A percentile compares a stretch with the other conserved stretches of the same genome.
Conservation (phyloP, 2,797 vertebrate genomes). For the Eurystomus glaucurus region DNA sequence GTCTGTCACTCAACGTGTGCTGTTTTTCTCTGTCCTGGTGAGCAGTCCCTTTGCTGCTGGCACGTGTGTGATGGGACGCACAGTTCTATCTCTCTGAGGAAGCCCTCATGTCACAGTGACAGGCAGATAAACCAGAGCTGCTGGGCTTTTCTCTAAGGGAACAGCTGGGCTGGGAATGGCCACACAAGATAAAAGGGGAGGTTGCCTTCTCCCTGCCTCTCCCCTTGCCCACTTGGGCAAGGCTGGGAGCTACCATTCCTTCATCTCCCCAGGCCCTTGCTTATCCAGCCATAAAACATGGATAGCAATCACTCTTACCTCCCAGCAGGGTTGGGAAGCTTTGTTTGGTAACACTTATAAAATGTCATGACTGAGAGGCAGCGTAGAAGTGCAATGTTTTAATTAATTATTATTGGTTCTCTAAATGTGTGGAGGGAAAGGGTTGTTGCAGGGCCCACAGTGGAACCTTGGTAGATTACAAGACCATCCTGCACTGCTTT, state of each 20-base stretch:
- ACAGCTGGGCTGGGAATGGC: background rate
- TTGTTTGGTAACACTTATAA: background rate
- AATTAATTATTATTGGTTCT: background rate
- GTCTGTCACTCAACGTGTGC: background rate
- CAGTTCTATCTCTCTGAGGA: background rate
- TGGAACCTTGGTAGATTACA: background rate
- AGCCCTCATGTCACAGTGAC: background rate
- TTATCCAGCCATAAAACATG: background rate
- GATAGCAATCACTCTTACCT: background rate
- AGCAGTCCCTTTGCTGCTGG: background rate
- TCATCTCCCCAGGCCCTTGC: background rate
- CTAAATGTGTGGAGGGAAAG: background rate
- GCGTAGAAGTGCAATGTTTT: background rate
- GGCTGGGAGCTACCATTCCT: background rate
- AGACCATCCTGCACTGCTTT: accelerated
- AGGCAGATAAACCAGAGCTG: background rate
- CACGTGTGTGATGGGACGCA: background rate
- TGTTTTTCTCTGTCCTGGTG: background rate
- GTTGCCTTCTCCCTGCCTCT: background rate
- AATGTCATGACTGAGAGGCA: background rate
- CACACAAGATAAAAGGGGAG: background rate
- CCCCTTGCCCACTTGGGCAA: background rate
- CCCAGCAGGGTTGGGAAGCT: background rate
- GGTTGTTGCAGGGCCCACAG: accelerated
- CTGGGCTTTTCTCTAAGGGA: background rate